Evolutionary conservation across 2,888 invertebrate genomes (phyloP).

Genomic region (Drosophila basisetae): DNA sequence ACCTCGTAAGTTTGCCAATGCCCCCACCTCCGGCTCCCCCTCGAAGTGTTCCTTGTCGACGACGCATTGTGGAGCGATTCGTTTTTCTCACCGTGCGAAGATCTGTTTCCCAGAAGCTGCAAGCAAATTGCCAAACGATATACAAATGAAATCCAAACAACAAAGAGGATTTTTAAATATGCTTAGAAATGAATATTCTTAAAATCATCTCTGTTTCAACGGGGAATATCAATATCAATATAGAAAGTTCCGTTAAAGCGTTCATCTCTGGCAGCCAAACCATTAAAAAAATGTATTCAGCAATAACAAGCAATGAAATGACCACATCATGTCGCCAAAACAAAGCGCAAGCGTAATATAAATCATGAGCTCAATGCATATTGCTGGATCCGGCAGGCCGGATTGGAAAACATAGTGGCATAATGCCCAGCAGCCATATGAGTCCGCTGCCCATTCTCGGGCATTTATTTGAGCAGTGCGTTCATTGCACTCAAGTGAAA

Average conservation of each 20-base stretch:
- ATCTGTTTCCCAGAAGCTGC: conserved; percentile 92
- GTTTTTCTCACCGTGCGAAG: conserved; percentile 90
- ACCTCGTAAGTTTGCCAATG: conserved; percentile 62
- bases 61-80: conserved; percentile 87
- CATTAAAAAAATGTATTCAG: conserved; percentile 4
- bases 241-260: background rate
- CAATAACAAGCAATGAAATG: conserved; percentile 16
- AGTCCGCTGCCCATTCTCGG: conserved; percentile 9
- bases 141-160: conserved; percentile 6
- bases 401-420: conserved; percentile 30
- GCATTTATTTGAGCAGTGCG: conserved; percentile 41
- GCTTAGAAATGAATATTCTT: background rate
- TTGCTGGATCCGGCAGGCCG: conserved; percentile 38
- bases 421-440: conserved; percentile 24
- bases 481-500: conserved; percentile 15
- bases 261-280: conserved; percentile 1
- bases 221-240: background rate
- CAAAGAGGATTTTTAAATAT: background rate
- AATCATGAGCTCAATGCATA: conserved; percentile 69
- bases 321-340: conserved; percentile 43
- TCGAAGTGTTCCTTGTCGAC: conserved; percentile 61
- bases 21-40: conserved; percentile 31
- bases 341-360: conserved; percentile 56
- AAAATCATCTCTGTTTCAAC: no score
- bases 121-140: conserved; percentile 24